Conservation (phyloP, 1,140 invertebrate species). For the Melitaea cinxia region DNA sequence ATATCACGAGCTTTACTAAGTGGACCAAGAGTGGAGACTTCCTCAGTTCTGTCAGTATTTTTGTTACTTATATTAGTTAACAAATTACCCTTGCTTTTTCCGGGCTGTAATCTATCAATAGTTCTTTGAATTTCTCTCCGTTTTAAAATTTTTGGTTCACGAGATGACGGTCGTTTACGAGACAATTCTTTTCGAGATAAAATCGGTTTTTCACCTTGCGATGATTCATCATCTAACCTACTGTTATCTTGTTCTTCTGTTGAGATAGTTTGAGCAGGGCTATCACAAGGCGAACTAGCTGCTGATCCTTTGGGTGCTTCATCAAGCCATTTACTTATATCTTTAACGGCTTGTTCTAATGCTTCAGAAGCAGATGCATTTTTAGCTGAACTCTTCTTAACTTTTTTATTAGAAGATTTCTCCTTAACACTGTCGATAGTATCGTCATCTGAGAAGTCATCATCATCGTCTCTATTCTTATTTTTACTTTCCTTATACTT, state of each 20-base stretch:
- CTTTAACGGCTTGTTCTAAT: conserved; percentile 92
- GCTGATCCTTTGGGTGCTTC: conserved; percentile 89
- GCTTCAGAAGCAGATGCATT: conserved; percentile 87
- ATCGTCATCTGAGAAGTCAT: conserved; percentile 42
- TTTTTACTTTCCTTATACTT: conserved; percentile 50
- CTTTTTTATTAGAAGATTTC: conserved; percentile 55
- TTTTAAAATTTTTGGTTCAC: conserved; percentile 77
- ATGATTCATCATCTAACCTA: conserved; percentile 66
- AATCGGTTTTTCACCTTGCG: conserved; percentile 60
- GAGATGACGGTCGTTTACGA: conserved; percentile 71
- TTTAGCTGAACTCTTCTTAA: conserved; percentile 70
- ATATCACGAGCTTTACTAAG: conserved; percentile 81
- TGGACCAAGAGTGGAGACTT: conserved; percentile 68
- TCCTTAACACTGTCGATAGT: conserved; percentile 52
- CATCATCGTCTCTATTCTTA: conserved; percentile 51
- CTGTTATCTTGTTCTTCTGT: conserved; percentile 74
- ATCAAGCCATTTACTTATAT: conserved; percentile 94
- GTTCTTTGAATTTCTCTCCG: conserved; percentile 90
- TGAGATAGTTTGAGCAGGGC: conserved; percentile 64
- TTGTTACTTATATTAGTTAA: conserved; percentile 82
- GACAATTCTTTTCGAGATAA: conserved; percentile 63
- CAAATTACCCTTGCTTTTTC: conserved; percentile 93
- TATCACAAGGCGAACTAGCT: conserved; percentile 86
- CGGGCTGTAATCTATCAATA: conserved; percentile 91
- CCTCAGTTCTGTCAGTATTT: conserved; percentile 73